These are phyloP conservation scores for Hypotaenidia okinawae DNA, from an alignment of 2,797 vertebrate species.

Conservation along the genomic window DNA sequence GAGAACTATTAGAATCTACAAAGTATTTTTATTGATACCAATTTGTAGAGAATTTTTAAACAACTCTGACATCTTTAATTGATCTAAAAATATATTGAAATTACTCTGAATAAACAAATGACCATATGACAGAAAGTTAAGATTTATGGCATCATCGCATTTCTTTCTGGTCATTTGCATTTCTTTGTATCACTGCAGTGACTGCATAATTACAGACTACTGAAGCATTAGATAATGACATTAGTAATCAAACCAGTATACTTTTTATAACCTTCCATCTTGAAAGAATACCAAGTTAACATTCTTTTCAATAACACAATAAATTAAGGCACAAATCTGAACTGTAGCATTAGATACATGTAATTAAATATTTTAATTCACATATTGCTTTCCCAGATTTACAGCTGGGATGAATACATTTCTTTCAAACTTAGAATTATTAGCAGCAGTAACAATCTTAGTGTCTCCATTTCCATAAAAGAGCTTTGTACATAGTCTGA, in stretches of 20 bases:
- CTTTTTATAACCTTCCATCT: not conserved
- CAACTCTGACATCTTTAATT: not conserved
- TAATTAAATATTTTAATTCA: not conserved
- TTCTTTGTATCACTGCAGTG: not conserved
- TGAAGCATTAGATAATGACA: not conserved
- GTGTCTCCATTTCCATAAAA: not conserved
- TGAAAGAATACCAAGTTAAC: not conserved
- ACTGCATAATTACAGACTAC: not conserved
- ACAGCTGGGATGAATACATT: not conserved
- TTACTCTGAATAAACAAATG: not conserved
- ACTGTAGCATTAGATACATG: not conserved
- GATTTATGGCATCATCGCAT: not conserved
- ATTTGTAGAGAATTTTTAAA: not conserved
- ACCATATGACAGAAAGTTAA: not conserved
- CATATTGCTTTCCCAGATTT: not conserved
- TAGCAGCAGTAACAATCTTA: not conserved
- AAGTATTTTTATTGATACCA: not conserved
- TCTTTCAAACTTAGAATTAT: not conserved
- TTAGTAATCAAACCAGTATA: not conserved
- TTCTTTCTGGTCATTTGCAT: not conserved
- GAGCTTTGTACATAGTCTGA: not conserved
- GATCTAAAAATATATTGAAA: not conserved
- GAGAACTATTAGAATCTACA: not conserved
- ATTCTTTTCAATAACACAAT: not conserved
- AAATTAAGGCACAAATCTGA: conserved; percentile 23